Percentiles rank a stretch among this genome's conserved stretches.
phyloP scores from a whole-genome alignment of 2,888 invertebrate genomes.

The Aporophyla lueneburgensis region DNA sequence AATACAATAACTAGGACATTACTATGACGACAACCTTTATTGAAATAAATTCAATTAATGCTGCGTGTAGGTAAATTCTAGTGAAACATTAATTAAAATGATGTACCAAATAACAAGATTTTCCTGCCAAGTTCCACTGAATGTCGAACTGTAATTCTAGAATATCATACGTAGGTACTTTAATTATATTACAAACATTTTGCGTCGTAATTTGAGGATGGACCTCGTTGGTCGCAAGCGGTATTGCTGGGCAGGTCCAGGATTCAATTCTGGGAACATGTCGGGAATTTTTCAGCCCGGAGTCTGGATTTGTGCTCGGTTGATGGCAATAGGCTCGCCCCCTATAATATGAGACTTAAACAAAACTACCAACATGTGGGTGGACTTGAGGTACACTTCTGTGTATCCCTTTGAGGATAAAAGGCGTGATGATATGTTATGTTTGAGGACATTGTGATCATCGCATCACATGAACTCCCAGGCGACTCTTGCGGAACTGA shows the following conservation, averaged over 20 bases:
- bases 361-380: not conserved
- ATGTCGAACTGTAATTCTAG: constrained; percentile 1
- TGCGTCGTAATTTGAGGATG: constrained; percentile 60
- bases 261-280: no score
- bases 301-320: not conserved
- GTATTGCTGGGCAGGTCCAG: no score
- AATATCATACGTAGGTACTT: not conserved
- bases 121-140: constrained; percentile 32
- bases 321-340: not conserved
- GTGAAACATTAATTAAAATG: constrained; percentile 11
- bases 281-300: not conserved
- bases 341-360: not conserved
- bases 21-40: constrained; percentile 17
- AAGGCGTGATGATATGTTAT: not conserved
- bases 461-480: constrained; percentile 62
- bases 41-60: constrained; percentile 22
- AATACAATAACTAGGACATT: not conserved
- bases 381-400: not conserved
- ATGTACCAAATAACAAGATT: constrained; percentile 21
- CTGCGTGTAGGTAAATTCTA: constrained; percentile 1
- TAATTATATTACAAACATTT: constrained; percentile 68
- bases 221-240: not conserved
- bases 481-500: constrained; percentile 67
- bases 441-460: constrained; percentile 41
- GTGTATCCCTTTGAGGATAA: not conserved